Evolutionary conservation across 1,140 invertebrate species (phyloP).

Genomic region (Lepidurus arcticus): DNA sequence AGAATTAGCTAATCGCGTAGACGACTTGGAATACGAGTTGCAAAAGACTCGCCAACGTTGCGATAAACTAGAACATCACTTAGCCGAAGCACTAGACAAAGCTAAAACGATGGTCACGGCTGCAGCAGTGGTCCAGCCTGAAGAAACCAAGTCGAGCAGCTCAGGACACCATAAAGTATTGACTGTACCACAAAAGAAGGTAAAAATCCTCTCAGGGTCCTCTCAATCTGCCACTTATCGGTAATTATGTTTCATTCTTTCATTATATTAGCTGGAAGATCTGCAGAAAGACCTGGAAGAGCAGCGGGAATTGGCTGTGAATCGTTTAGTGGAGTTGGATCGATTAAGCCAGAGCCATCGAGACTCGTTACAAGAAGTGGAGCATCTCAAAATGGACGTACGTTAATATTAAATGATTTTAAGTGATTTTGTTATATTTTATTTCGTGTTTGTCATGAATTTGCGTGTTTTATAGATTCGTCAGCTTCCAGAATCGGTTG

Average conservation of each 20-base stretch:
- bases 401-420: constrained; percentile 46
- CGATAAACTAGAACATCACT: constrained; percentile 83
- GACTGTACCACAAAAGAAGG: constrained; percentile 59
- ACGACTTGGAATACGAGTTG: constrained; percentile 90
- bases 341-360: constrained; percentile 86
- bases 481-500: constrained; percentile 89
- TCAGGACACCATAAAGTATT: constrained; percentile 42
- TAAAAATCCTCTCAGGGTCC: constrained; percentile 36
- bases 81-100: constrained; percentile 83
- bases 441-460: not conserved
- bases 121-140: constrained; percentile 41
- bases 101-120: constrained; percentile 71
- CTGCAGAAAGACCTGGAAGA: constrained; percentile 87
- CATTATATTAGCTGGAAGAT: constrained; percentile 69
- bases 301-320: constrained; percentile 82
- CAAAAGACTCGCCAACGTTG: constrained; percentile 80
- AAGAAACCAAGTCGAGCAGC: not conserved
- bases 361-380: constrained; percentile 86
- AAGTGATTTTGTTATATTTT: not conserved
- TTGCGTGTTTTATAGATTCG: constrained; percentile 60
- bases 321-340: constrained; percentile 86
- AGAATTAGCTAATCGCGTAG: constrained; percentile 90
- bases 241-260: not conserved
- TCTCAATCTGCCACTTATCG: not conserved
- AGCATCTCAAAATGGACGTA: constrained; percentile 96